Base-by-base conservation (phyloP, 2,113 vertebrate genomes). In the Lates calcarifer region DNA sequence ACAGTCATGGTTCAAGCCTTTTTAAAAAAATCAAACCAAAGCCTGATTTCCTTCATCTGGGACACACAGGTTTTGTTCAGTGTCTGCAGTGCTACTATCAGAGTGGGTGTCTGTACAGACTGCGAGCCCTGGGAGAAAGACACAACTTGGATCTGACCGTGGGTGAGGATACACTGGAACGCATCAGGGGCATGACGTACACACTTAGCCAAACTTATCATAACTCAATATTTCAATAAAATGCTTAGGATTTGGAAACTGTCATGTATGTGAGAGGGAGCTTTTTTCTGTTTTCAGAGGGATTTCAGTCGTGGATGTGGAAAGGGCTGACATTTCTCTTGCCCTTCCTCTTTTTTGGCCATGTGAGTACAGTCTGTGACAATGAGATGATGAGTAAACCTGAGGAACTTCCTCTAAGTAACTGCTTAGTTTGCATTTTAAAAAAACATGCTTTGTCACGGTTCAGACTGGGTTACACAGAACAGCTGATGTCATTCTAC, bases 261-360 rank as follows among this genome's bases (percentile, higher is more conserved):
- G 17, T 22, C 17, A 24, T 37, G 20, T 29, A 9, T 29, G 18
- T 6, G 5, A 8, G n/a, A n/a, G n/a, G n/a, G n/a, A n/a, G n/a
- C n/a, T n/a, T n/a, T 2, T 69, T 81, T 82, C 10, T 83, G 51
- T 71, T 89, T 55, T 82, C 53, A 99, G 98, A 98, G 91, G 98
- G 98, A 58, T 99, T 99, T 94, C 98, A 99, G 94, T 99, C 98
- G 3, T 99, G 98, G 98, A 99, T 99, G 98, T 99, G 98, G 98
- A 94, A 98, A 85, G 98, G 98, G 69, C 95, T 99, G 92, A 97
- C 97, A 0, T 99, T 99, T 91, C 95, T 99, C 67, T 95, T 99
- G 63, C 98, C 98, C 10, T 99, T 99, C 91, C 97, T 99, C 43
- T 99, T 99, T 95, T 97, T 98, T 6, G 98, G 97, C 80, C 98